Evolutionary conservation across 1,140 invertebrate species (phyloP), one percentile per base, ranked within the genome.

Genomic region (Eciton burchellii): DNA sequence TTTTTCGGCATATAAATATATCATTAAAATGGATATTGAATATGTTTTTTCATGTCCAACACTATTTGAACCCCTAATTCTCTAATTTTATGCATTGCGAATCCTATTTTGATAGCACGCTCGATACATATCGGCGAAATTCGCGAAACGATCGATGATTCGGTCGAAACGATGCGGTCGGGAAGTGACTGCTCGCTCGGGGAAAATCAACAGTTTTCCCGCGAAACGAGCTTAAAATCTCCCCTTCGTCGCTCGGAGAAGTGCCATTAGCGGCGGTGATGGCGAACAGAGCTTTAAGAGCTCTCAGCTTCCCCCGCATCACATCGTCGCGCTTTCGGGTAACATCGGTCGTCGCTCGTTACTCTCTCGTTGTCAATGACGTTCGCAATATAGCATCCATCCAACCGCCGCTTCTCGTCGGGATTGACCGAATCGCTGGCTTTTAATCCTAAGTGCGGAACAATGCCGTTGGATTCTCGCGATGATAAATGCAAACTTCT

Each of bases 171-270:
- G 62, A 74, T 41, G 24, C 71, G 26, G n/a, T 47, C 35, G 59
- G 21, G 65, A 84, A 84, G 77, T 85, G 87, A 87, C 81, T 88
- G 24, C 83, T 87, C 54, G 47, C 82, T 81, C 70, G 52, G 41
- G 71, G 86, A 92, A 90, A 90, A 92, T 91, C 90, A 92, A 92
- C 91, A 91, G 90, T 92, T 92, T 92, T 91, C 91, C 86, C 85
- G 89, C 77, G 86, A 89, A 91, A 91, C 84, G 86, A 91, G 88
- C 89, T 88, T 86, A 88, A 88, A 92, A 89, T 90, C 83, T 84
- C 62, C 77, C 73, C 77, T 82, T 89, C 83, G 81, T 87, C 60
- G 83, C 62, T 52, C 54, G 81, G 85, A 90, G 85, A 87, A 92
- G 91, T 91, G 90, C 89, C 91, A 91, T 91, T 91, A 91, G 89